These are phyloP conservation scores for Pyrrhia umbra DNA, from an alignment of 2,888 invertebrate genomes.

Conservation along the genomic window DNA sequence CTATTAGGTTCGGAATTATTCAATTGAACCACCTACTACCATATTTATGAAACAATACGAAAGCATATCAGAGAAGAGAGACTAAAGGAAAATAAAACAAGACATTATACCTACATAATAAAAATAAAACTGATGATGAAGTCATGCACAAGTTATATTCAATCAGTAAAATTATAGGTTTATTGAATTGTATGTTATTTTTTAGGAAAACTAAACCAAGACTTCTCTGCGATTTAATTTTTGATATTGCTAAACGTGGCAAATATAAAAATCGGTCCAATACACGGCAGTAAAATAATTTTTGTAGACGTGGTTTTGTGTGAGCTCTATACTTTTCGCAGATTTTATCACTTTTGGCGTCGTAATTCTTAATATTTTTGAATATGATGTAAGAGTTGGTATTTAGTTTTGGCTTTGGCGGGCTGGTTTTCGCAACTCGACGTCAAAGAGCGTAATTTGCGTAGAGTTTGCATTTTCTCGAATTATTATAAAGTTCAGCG, in stretches of 20 bases:
- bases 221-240: no score
- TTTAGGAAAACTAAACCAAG: neutral
- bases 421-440: no score
- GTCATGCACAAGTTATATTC: neutral
- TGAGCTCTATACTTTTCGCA: constrained; percentile 9
- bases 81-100: neutral
- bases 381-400: neutral
- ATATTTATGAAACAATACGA: constrained; percentile 22
- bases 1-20: constrained; percentile 38
- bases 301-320: constrained; percentile 16
- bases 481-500: no score
- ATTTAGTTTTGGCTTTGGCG: no score
- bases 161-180: neutral
- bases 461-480: no score
- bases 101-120: neutral
- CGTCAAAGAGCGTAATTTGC: no score
- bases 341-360: constrained; percentile 5
- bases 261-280: neutral
- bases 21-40: constrained; percentile 32
- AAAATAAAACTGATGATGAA: neutral
- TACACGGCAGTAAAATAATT: constrained; percentile 14
- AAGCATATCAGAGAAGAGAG: constrained; percentile 11
- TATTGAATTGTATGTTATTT: neutral
- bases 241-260: no score
- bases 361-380: constrained; percentile 12